Percentiles rank a stretch among this genome's conserved stretches.
Conservation (phyloP, 92 coral and sea anemone genomes). For the Umimayanthus chanpuru region DNA sequence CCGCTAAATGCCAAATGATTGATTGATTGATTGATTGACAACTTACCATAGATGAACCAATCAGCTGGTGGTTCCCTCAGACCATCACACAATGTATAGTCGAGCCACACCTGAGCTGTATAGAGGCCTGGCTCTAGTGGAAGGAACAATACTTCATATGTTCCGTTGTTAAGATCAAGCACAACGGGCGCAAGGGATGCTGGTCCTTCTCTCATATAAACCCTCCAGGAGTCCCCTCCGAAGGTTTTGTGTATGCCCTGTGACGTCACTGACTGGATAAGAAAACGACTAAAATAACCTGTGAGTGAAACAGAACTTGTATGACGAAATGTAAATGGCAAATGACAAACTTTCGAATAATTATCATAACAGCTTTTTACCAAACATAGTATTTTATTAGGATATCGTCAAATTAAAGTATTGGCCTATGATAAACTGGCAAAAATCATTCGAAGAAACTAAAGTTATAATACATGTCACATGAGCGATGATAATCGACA, state of each 20-base stretch:
- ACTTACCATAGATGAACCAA: constrained; percentile 76
- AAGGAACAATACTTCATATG: constrained; percentile 71
- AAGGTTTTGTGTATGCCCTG: constrained; percentile 47
- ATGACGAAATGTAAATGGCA: background rate
- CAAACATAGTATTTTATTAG: no score
- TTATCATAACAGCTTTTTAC: background rate
- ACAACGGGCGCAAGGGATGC: constrained; percentile 76
- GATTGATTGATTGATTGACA: background rate
- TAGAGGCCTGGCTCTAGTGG: constrained; percentile 73
- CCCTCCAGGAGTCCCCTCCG: constrained; percentile 88
- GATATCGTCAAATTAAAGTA: no score
- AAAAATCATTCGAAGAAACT: no score
- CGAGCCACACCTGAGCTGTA: constrained; percentile 62
- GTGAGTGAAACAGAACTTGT: constrained; percentile 3
- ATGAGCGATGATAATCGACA: no score
- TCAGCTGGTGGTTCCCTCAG: constrained; percentile 70
- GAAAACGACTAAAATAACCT: constrained; percentile 68
- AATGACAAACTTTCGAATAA: background rate
- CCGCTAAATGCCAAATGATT: no score
- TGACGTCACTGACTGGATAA: constrained; percentile 71
- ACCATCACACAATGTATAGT: constrained; percentile 83
- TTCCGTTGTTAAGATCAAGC: constrained; percentile 65
- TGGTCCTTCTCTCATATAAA: constrained; percentile 68
- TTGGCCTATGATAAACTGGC: no score
- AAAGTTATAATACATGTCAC: no score